Conservation (phyloP, 1,140 invertebrate species). For the Tetraneura akinire region DNA sequence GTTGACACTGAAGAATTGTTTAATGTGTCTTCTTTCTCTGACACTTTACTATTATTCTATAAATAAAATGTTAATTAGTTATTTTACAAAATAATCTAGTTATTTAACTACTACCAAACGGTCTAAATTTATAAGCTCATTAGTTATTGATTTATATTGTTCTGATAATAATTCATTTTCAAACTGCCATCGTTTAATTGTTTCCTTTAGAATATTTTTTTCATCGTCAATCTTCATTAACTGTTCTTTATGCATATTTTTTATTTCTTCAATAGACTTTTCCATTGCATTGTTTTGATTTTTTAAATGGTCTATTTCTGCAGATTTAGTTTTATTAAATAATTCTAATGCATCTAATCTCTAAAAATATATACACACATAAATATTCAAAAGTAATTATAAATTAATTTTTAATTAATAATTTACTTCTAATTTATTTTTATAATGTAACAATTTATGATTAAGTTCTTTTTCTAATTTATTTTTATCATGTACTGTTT, state of each 20-base stretch:
- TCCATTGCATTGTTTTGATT: conserved; percentile 26
- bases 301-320: conserved; percentile 48
- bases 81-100: neutral
- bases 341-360: conserved; percentile 43
- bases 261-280: conserved; percentile 35
- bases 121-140: neutral
- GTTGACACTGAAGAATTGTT: neutral
- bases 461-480: conserved; percentile 11
- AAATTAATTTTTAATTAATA: no score
- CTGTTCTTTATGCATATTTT: conserved; percentile 15
- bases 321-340: conserved; percentile 37
- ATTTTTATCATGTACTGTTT: conserved; percentile 17
- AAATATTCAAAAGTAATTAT: no score
- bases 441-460: conserved; percentile 43
- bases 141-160: conserved; percentile 33
- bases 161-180: conserved; percentile 47
- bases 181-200: conserved; percentile 43
- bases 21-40: conserved; percentile 39
- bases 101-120: conserved; percentile 1
- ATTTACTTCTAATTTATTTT: conserved; percentile 42
- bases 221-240: neutral
- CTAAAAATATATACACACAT: neutral
- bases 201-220: conserved; percentile 32
- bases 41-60: conserved; percentile 36
- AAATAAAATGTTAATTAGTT: neutral